A percentile compares a stretch with the other conserved stretches of the same genome.
Evolutionary conservation across 2,888 invertebrate species (phyloP).

Genomic region (Melinaea menophilus): DNA sequence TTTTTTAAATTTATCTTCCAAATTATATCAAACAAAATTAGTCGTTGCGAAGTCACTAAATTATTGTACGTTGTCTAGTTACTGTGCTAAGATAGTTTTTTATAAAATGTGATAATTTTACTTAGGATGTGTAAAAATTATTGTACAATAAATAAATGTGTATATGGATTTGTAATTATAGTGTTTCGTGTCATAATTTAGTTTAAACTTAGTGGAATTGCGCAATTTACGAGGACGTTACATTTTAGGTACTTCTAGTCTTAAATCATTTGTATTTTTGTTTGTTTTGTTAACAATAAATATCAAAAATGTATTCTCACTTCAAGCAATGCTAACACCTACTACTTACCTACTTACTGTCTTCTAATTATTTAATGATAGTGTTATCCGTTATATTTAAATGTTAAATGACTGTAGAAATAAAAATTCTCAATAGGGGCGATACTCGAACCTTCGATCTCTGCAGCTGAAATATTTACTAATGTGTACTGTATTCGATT

Average conservation of each 20-base stretch:
- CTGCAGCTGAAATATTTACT: no score
- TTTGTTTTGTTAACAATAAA: background rate
- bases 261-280: slow-evolving; percentile 12
- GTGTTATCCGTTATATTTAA: no score
- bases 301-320: no score
- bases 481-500: no score
- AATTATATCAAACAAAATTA: slow-evolving; percentile 31
- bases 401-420: no score
- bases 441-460: no score
- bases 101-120: slow-evolving; percentile 65
- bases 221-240: slow-evolving; percentile 17
- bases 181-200: slow-evolving; percentile 54
- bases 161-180: slow-evolving; percentile 57
- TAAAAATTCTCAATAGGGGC: no score
- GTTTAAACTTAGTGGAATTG: slow-evolving; percentile 30
- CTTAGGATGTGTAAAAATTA: slow-evolving; percentile 52
- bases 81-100: slow-evolving; percentile 50
- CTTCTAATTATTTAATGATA: no score
- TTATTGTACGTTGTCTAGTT: slow-evolving; percentile 62
- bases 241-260: slow-evolving; percentile 29
- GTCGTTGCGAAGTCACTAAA: slow-evolving; percentile 66
- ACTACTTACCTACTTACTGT: no score
- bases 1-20: slow-evolving; percentile 13
- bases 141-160: slow-evolving; percentile 44
- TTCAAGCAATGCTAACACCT: no score